These are phyloP conservation scores for Phenacoccus solenopsis DNA, from an alignment of 1,140 invertebrate species.

Conservation along the genomic window DNA sequence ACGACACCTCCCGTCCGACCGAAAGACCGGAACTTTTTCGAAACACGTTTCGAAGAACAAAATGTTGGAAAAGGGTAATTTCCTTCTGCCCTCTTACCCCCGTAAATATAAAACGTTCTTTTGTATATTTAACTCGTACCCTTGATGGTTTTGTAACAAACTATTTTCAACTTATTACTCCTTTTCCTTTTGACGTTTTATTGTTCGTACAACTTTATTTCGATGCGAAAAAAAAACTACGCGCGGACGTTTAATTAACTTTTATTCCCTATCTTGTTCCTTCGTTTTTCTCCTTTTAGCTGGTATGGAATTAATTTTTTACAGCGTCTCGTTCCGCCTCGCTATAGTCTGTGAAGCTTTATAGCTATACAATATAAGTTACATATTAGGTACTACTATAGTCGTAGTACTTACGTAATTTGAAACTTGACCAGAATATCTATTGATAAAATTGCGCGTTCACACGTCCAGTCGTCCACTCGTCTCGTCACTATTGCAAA, in stretches of 20 bases:
- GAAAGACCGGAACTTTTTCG: slow-evolving; percentile 15
- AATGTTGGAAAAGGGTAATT: slow-evolving; percentile 18
- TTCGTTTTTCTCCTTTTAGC: neutral
- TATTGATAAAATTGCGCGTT: neutral
- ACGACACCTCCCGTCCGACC: neutral
- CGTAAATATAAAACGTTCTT: neutral
- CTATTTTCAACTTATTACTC: slow-evolving; percentile 14
- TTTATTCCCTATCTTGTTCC: neutral
- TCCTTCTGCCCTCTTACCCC: neutral
- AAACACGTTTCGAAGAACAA: slow-evolving; percentile 15
- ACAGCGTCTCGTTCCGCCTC: neutral
- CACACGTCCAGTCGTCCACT: too few species aligned
- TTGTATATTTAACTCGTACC: slow-evolving; percentile 10
- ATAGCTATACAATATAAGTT: too few species aligned
- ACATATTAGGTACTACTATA: too few species aligned
- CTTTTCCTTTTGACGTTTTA: slow-evolving; percentile 7
- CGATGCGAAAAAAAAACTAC: neutral
- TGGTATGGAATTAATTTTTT: neutral
- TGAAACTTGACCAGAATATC: neutral
- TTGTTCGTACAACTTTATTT: neutral
- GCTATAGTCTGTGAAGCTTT: too few species aligned
- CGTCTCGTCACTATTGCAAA: too few species aligned
- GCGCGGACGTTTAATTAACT: neutral
- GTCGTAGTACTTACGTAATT: too few species aligned
- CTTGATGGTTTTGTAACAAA: neutral